Conservation (phyloP, 1,140 invertebrate genomes). For the Drosophila subobscura region DNA sequence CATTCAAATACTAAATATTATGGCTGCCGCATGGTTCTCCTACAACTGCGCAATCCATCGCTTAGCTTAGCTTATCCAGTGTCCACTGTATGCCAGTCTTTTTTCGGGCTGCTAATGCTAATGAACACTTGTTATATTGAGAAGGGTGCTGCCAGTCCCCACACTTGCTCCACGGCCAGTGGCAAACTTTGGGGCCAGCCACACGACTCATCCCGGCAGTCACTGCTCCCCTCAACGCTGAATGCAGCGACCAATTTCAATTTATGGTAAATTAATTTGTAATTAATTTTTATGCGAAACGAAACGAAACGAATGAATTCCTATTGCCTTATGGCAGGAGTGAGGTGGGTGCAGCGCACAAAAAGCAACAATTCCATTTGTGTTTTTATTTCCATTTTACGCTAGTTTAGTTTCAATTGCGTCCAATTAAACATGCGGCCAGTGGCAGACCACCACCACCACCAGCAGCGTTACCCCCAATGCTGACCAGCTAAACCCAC, state of each 20-base stretch:
- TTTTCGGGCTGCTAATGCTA: slow-evolving; percentile 45
- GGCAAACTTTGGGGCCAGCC: slow-evolving; percentile 40
- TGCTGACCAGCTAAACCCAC: slow-evolving; percentile 26
- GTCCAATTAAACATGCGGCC: slow-evolving; percentile 80
- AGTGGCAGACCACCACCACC: slow-evolving; percentile 23
- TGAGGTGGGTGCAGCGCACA: not conserved
- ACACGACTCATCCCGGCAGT: slow-evolving; percentile 14
- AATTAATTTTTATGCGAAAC: slow-evolving; percentile 70
- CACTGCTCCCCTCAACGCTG: not conserved
- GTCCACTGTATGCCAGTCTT: slow-evolving; percentile 11
- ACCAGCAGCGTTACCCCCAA: no score
- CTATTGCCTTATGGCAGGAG: slow-evolving; percentile 37
- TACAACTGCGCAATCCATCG: no score
- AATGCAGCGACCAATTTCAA: slow-evolving; percentile 47
- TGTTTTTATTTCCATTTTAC: slow-evolving; percentile 80
- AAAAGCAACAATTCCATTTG: slow-evolving; percentile 21
- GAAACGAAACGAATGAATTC: slow-evolving; percentile 53
- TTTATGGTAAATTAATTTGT: slow-evolving; percentile 82
- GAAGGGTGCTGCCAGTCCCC: not conserved
- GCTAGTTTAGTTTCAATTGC: slow-evolving; percentile 81
- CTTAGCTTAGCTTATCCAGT: not conserved
- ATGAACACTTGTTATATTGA: slow-evolving; percentile 33
- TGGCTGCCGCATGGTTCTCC: no score
- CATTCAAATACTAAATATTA: no score
- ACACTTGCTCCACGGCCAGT: slow-evolving; percentile 4